Evolutionary conservation across 2,888 invertebrate species (phyloP), one percentile per base, ranked within the genome.

Genomic region (Drosophila fungiperda): DNA sequence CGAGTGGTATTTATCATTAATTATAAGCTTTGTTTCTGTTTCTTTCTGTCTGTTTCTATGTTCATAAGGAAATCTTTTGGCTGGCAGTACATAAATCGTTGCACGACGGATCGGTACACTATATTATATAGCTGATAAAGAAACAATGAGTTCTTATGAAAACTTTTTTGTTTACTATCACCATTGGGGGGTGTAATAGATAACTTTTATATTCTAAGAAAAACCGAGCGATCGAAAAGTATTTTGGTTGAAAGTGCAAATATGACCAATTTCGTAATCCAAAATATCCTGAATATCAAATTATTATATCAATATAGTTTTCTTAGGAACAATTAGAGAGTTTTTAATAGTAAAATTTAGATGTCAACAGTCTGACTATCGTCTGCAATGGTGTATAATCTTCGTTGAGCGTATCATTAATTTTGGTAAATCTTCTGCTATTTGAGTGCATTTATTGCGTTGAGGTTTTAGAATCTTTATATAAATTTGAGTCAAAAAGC

Each of bases 361-460:
- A 20, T 45, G 6, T 5, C 3, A 6, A 3, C 20, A 42, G 42
- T 1, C 20, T 12, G 42, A 42, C 11, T 20, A 42, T 12, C 12
- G 12, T 6, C 42, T 20, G 42, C n/a, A 11, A 9, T n/a, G n/a
- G 6, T 42, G 2, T 42, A 20, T 3, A 12, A 42, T 6, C 1
- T 12, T 42, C 8, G 52, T 9, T 12, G 35, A 35, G 52, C 3
- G 12, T 45, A 11, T 1, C 20, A 52, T 15, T 36, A 11, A 52
- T n/a, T 15, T 45, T 12, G 40, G 20, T 36, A 23, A 52, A 38
- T 38, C 38, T 20, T 55, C 52, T n/a, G 40, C 26, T 62, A 29
- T 68, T 66, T 58, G 17, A 61, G 40, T 70, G 48, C 61, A 65
- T 62, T 63, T 72, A 45, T 62, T 78, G 68, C 62, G 40, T 48